phyloP scores from a whole-genome alignment of 2,888 invertebrate genomes.

The Standfussiana lucernea region DNA sequence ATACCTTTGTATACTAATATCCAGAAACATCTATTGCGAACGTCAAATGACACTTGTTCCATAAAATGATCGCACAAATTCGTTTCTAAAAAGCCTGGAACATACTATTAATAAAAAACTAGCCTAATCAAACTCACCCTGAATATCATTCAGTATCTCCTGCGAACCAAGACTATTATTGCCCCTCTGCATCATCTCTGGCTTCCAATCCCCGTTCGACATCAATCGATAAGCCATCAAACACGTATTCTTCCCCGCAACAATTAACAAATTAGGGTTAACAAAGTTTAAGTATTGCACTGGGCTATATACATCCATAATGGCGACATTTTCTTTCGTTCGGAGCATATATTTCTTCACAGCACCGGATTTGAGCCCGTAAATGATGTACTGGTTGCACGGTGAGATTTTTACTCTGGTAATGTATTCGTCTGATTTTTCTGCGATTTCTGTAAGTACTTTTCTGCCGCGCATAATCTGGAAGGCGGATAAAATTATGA shows the following conservation, averaged over 20 bases:
- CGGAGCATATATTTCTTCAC: constrained; percentile 85
- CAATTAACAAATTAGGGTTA: constrained; percentile 80
- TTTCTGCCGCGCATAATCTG: constrained; percentile 88
- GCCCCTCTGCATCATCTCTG: constrained; percentile 84
- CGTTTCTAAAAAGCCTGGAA: no score
- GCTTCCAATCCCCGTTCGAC: constrained; percentile 78
- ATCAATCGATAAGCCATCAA: constrained; percentile 83
- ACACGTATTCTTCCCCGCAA: constrained; percentile 83
- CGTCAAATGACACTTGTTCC: no score
- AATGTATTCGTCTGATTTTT: constrained; percentile 84
- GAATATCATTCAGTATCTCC: constrained; percentile 86
- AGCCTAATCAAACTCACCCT: constrained; percentile 73
- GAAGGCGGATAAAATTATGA: constrained; percentile 6
- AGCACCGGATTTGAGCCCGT: constrained; percentile 84
- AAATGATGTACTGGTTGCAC: constrained; percentile 88
- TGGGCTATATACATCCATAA: constrained; percentile 84
- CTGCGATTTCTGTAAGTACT: constrained; percentile 84
- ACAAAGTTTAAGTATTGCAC: constrained; percentile 85
- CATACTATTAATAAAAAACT: no score
- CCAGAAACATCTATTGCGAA: no score
- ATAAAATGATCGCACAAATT: no score
- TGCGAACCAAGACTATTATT: constrained; percentile 85
- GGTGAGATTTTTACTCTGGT: constrained; percentile 87
- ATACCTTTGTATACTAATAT: no score
- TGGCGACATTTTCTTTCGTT: constrained; percentile 78